phyloP scores from a whole-genome alignment of 2,113 vertebrate genomes.

The Bothrops jararaca region DNA sequence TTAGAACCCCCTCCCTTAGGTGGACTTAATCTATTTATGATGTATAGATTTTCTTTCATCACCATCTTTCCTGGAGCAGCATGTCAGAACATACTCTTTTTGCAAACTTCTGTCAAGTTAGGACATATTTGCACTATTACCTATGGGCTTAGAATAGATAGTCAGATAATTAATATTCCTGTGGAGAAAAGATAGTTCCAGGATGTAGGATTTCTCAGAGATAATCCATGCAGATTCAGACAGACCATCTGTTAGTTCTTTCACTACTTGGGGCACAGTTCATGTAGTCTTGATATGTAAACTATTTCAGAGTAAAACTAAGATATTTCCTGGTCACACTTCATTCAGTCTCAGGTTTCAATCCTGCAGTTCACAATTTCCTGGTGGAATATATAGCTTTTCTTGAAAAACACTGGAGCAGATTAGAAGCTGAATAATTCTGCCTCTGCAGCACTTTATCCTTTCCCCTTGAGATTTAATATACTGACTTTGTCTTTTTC shows the following conservation, averaged over 20 bases:
- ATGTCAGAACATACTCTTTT: not conserved
- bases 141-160: not conserved
- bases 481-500: not conserved
- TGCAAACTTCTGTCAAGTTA: not conserved
- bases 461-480: not conserved
- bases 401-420: not conserved
- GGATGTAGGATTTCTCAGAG: not conserved
- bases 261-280: not conserved
- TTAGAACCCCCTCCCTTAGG: not conserved
- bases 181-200: not conserved
- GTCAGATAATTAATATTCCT: not conserved
- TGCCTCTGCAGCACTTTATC: not conserved
- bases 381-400: not conserved
- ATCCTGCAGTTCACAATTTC: not conserved
- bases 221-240: not conserved
- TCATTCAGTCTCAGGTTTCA: not conserved
- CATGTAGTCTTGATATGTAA: not conserved
- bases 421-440: not conserved
- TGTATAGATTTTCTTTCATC: not conserved
- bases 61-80: not conserved
- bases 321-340: not conserved
- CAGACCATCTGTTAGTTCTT: not conserved
- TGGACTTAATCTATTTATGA: not conserved
- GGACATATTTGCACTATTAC: not conserved
- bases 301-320: not conserved